Evolutionary conservation across 2,797 vertebrate genomes (phyloP), one percentile per base, ranked within the genome.

Genomic region (Varecia variegata): DNA sequence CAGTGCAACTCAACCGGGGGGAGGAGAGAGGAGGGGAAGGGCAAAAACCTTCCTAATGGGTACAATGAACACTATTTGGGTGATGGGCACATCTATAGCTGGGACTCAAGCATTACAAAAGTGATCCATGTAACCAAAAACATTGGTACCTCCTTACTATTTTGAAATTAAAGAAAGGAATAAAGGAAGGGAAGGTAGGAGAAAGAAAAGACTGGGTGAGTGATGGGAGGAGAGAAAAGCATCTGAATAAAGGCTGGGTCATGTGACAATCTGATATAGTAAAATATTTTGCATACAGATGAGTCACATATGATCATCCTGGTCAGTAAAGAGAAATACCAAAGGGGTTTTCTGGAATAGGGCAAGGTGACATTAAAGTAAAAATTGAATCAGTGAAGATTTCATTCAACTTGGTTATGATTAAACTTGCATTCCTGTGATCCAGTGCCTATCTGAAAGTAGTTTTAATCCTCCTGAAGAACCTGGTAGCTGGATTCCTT

Each of bases 391-490:
- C 90, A 93, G 93, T 91, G 20, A 30, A 15, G 43, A 67, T 60
- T 89, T 71, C 92, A 86, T 97, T 58, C 71, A 67, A 93, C 21
- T 13, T 80, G 32, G 80, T 96, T 93, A 92, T 82, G 13, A 79
- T 89, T 43, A 80, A 94, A 79, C 10, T 86, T 79, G 30, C 32
- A 71, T 76, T 88, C 14, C 18, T 38, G 10, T 23, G 35, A 84
- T 93, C 74, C 89, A 94, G 5, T 32, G 0, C 47, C 91, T 96
- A 1, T 95, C n/a, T 79, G 67, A 94, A 92, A 4, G 8, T 52
- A 35, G 3, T 70, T 45, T 18, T 0, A 89, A 47, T 27, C 84
- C 30, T 93, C 85, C 27, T 80, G 30, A 77, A 90, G 77, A 8
- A 18, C 14, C 23, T 15, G 8, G 20, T 5, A 87, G 20, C 10